Conservation (phyloP, 2,113 vertebrate species). For the Actinemys pallida region DNA sequence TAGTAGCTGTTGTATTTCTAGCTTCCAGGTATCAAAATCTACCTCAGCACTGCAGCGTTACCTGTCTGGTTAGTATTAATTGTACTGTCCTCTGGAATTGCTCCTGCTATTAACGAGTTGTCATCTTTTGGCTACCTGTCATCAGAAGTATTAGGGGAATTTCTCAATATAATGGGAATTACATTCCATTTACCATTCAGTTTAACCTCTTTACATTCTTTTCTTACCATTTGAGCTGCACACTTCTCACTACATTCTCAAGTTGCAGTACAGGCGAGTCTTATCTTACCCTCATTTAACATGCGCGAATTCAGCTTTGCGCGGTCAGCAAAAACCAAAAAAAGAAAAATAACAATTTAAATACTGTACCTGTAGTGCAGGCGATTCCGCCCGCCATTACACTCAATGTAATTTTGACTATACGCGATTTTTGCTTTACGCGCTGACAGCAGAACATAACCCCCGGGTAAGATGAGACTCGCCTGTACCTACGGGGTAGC, state of each 20-base stretch:
- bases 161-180: background rate
- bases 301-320: too few relatives aligned
- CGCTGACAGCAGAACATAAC: too few relatives aligned
- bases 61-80: background rate
- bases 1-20: background rate
- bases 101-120: background rate
- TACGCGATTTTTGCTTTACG: too few relatives aligned
- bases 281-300: too few relatives aligned
- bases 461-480: too few relatives aligned
- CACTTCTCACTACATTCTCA: background rate
- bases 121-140: background rate
- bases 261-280: background rate
- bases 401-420: too few relatives aligned
- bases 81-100: background rate
- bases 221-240: background rate
- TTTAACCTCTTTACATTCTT: background rate
- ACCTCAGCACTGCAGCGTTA: background rate
- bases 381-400: too few relatives aligned
- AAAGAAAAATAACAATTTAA: too few relatives aligned
- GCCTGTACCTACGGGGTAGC: too few relatives aligned
- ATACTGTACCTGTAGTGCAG: too few relatives aligned
- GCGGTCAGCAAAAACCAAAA: too few relatives aligned
- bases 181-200: background rate
- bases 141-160: background rate
- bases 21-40: background rate